Evolutionary conservation across 2,113 vertebrate species (phyloP), one percentile per base, ranked within the genome.

Genomic region (Laterallus jamaicensis): DNA sequence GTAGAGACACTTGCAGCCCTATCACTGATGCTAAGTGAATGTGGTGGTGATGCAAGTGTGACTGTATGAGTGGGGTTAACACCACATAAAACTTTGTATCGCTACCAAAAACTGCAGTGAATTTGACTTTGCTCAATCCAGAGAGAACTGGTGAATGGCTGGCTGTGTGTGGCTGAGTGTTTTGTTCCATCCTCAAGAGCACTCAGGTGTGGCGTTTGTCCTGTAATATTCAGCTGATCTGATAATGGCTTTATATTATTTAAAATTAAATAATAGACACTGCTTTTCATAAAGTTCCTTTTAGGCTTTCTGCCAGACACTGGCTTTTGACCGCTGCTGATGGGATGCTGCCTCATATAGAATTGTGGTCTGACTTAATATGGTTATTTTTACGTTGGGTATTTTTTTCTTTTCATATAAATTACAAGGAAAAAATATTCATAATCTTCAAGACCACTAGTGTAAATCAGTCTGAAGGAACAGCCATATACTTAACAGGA

Each of bases 51-150:
- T 75, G 50, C 21, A 47, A 63, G 42, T 4, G 12, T 79, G 15
- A 7, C 2, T 13, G 40, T 40, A 16, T 0, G 2, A 42, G 14
- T 21, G 25, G 19, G n/a, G 25, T 39, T 87, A 26, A 73, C 47
- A 40, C 40, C 59, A 28, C 14, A 2, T 37, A 37, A 60, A 81
- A 70, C 44, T 32, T 32, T 1, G 60, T 15, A 39, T 85, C 17
- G 1, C 24, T 55, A 20, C 8, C 5, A 16, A 50, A 74, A 40
- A n/a, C 8, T 50, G 32, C 50, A 56, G 25, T 21, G 77, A 26
- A 37, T 66, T 39, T 40, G 56, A 25, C 44, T 39, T n/a, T 31
- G 44, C 47, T 74, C 50, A 78, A 2, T 71, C 21, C 15, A 26
- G 60, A 50, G 25, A 50, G 31, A 80, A 42, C 5, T 6, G 29